Conservation (phyloP, 1,140 invertebrate genomes). For the Oncopodura yosiiana region DNA sequence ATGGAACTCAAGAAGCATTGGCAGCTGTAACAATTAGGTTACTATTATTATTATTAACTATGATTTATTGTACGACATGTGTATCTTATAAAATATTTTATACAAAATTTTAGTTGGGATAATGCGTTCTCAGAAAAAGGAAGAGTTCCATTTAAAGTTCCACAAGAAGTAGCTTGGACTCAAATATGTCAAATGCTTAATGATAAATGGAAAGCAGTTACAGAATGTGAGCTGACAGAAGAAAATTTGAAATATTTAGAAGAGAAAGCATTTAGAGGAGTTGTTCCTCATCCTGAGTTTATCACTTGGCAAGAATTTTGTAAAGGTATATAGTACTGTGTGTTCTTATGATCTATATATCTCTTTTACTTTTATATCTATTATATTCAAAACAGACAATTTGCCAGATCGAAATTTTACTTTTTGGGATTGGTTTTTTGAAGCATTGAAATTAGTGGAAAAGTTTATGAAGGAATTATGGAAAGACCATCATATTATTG, state of each 20-base stretch:
- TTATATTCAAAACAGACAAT: no score
- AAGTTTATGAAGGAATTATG: constrained; percentile 6
- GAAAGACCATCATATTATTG: neutral
- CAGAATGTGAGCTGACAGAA: neutral
- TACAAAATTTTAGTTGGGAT: constrained; percentile 10
- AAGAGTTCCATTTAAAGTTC: neutral
- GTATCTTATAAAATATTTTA: no score
- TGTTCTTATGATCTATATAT: no score
- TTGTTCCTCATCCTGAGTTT: neutral
- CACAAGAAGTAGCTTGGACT: neutral
- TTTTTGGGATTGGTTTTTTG: constrained; percentile 10
- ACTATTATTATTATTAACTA: no score
- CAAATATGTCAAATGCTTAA: neutral
- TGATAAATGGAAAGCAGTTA: neutral
- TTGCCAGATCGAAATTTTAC: neutral
- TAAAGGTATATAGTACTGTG: no score
- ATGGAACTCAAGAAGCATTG: constrained; percentile 1
- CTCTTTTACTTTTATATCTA: no score
- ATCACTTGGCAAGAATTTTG: constrained; percentile 10
- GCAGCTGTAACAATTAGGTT: constrained; percentile 6
- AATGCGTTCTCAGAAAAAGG: neutral
- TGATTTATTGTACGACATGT: no score
- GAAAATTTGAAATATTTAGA: neutral
- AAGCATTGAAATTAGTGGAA: constrained; percentile 2
- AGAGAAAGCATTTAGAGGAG: neutral